Evolutionary conservation across 2,888 invertebrate genomes (phyloP), one percentile per base, ranked within the genome.

Genomic region (Melanostoma scalare): DNA sequence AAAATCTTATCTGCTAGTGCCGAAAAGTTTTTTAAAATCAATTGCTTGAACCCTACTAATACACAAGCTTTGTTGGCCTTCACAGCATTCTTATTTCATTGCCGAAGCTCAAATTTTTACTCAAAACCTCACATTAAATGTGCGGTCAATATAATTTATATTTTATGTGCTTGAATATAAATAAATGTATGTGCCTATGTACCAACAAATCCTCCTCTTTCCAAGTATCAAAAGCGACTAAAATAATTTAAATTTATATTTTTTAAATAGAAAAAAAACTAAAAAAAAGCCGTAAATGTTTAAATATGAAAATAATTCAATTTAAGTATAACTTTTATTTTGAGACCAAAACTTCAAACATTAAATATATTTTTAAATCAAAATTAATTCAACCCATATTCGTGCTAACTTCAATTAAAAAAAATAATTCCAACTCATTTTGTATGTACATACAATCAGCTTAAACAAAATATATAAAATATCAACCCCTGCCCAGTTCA

Each of bases 141-240:
- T 63, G 52, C 71, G 68, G 77, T 73, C 63, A 4, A 68, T 63
- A 71, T 71, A 6, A 36, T 63, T 61, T 48, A 35, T 60, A 46
- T 33, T 53, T 40, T 55, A 50, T 73, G 56, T 60, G 67, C 72
- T 76, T 72, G 60, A 76, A 56, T 67, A 60, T n/a, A 56, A 69
- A 55, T 46, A 20, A 31, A 53, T 61, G 58, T 81, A 20, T 67
- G 53, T 71, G 52, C 38, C 10, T 20, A 36, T 30, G 58, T 50
- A 53, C 20, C 20, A 76, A 72, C 86, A 86, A 86, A 87, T 89
- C 89, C 89, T 89, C 89, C 87, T 86, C 86, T 86, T 87, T 89
- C 89, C 89, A 90, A 89, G 89, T 90, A 89, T 89, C 89, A 89
- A 89, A 90, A 86, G 87, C 88, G 88, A 89, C 88, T 88, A 61